Base-by-base conservation (phyloP, 1,140 invertebrate genomes). In the Acarapis woodi region DNA sequence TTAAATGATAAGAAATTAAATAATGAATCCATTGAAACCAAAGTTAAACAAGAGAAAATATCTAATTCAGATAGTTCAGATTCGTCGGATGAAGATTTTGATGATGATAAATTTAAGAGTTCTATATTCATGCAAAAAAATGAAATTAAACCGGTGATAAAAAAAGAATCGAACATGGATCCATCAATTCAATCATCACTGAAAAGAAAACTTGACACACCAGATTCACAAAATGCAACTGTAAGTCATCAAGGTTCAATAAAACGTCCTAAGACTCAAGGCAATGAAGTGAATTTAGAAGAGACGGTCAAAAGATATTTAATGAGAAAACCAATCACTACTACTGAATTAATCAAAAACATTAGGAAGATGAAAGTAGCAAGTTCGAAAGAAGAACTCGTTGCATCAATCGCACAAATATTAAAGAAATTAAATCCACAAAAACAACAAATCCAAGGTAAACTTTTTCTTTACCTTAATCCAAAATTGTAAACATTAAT, bases 301-400 rank as follows among this genome's bases (percentile, higher is more conserved):
- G 85, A 93, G 46, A 73, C 79, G 1, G 80, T 96, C 4, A 61
- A 80, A 15, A 63, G 83, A 14, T 96, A 94, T 54, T 58, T 96
- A 14, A 74, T 76, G 48, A 64, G 87, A 1, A 93, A 93, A 51
- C 85, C 85, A 2, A 87, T 93, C 72, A 93, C 85, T 1, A 76
- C 83, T 0, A 88, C 78, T 1, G 83, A 93, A 52, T 55, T 94
- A 12, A 53, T 93, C 4, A 76, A 83, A 30, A 93, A 93, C 57
- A 88, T 93, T 57, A 87, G 83, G 53, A 76, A 74, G 16, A 87
- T 87, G 52, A 80, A 83, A 47, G 77, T 75, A n/a, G 78, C 78
- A 9, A 62, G 88, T 22, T 71, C 67, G 15, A 76, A 71, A 35
- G 78, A 90, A 42, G 71, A 87, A 40, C 61, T 93, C 41, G 80